A percentile compares a stretch with the other conserved stretches of the same genome.
Evolutionary conservation across 64 coral and sea anemone species (phyloP).

Genomic region (Montipora cactus): DNA sequence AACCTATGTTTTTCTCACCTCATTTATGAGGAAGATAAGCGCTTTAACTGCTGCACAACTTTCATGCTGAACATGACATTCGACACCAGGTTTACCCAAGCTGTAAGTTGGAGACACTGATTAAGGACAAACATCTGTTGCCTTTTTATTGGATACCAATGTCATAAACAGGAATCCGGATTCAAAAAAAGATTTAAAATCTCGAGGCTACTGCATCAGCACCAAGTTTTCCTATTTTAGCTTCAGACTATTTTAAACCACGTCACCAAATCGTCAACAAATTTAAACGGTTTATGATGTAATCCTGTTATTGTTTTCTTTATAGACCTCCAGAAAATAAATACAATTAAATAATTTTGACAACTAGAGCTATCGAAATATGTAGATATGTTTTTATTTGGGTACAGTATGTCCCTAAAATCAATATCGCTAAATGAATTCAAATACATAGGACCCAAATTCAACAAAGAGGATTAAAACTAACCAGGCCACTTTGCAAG

Average conservation of each 20-base stretch:
- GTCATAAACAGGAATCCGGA: not conserved
- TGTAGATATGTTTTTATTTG: not conserved
- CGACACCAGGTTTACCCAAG: conserved; percentile 83
- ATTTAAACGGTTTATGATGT: not conserved
- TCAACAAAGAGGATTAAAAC: not conserved
- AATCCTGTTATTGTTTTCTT: not conserved
- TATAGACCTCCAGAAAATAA: not conserved
- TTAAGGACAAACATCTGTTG: conserved; percentile 26
- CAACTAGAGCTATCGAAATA: not conserved
- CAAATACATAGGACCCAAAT: not conserved
- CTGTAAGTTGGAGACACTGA: conserved; percentile 41
- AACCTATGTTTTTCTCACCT: conserved; percentile 55
- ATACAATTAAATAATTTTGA: not conserved
- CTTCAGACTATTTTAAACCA: too few species aligned
- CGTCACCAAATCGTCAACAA: not conserved
- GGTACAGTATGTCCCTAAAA: not conserved
- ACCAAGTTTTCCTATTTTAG: not conserved
- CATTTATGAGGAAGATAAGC: conserved; percentile 92
- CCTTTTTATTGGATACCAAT: not conserved
- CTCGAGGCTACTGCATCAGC: not conserved
- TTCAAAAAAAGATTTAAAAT: not conserved
- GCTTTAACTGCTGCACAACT: conserved; percentile 59
- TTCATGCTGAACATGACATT: conserved; percentile 94
- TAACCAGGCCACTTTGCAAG: not conserved
- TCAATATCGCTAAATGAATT: not conserved